Conservation (phyloP, 2,888 invertebrate species). For the Hanleya hanleyi region DNA sequence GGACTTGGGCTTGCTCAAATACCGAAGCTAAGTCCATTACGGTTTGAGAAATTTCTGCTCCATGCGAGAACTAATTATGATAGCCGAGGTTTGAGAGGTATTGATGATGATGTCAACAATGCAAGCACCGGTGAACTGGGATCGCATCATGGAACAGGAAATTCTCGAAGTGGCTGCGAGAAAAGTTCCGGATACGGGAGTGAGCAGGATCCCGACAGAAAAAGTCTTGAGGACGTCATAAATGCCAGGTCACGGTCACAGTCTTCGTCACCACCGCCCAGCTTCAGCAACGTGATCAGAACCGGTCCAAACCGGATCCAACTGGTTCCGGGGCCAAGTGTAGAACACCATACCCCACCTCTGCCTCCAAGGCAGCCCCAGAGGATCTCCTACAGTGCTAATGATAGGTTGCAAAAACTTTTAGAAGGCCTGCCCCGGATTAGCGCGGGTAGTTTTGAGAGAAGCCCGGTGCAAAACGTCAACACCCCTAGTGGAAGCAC, state of each 20-base stretch:
- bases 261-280: conserved; percentile 53
- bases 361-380: not conserved
- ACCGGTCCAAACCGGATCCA: conserved; percentile 66
- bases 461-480: conserved; percentile 50
- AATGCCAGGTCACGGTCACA: conserved; percentile 47
- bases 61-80: not conserved
- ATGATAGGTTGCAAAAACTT: conserved; percentile 52
- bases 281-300: conserved; percentile 64
- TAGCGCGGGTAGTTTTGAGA: conserved; percentile 58
- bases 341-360: not conserved
- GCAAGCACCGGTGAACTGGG: not conserved
- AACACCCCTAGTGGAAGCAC: conserved; percentile 30
- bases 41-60: not conserved
- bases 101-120: not conserved
- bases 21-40: conserved; percentile 2
- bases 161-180: conserved; percentile 57
- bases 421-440: conserved; percentile 62
- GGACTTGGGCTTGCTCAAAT: not conserved
- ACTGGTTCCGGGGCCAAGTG: conserved; percentile 45
- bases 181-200: conserved; percentile 68
- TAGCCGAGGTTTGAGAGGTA: not conserved
- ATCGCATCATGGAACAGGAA: conserved; percentile 45
- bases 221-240: conserved; percentile 53
- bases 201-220: conserved; percentile 62
- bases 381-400: conserved; percentile 1